Conservation (phyloP, 1,140 invertebrate species). For the Nasonia vitripennis region DNA sequence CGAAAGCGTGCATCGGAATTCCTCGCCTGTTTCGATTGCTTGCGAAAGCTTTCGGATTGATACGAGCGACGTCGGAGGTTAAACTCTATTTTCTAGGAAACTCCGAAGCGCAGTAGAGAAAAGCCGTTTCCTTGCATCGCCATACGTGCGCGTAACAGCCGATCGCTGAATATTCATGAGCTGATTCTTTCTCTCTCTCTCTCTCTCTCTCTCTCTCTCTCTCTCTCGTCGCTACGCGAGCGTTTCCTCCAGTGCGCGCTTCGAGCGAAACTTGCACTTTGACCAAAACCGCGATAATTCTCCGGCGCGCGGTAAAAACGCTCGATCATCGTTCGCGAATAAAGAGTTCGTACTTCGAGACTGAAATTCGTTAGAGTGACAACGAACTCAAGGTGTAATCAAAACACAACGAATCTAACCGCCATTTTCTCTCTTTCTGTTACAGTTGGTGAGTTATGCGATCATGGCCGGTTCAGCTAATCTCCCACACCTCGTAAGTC, state of each 20-base stretch:
- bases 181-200: not conserved
- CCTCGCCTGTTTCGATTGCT: too few species aligned
- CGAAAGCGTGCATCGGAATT: too few species aligned
- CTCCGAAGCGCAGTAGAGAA: not conserved
- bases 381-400: not conserved
- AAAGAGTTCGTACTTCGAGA: not conserved
- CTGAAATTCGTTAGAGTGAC: too few species aligned
- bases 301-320: not conserved
- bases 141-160: not conserved
- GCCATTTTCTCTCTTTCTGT: not conserved
- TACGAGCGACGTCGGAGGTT: too few species aligned
- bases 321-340: not conserved
- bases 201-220: not conserved
- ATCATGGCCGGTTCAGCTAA: not conserved
- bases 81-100: not conserved
- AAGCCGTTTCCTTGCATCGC: not conserved
- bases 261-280: not conserved
- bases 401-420: not conserved
- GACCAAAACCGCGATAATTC: not conserved
- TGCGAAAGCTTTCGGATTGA: too few species aligned
- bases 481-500: not conserved
- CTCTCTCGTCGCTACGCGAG: too few species aligned
- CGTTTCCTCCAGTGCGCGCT: not conserved
- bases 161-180: not conserved
- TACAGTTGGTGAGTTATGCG: constrained; percentile 24